Percentiles rank a stretch among this genome's conserved stretches.
Evolutionary conservation across 2,888 invertebrate species (phyloP).

Genomic region (Rhingia rostrata): DNA sequence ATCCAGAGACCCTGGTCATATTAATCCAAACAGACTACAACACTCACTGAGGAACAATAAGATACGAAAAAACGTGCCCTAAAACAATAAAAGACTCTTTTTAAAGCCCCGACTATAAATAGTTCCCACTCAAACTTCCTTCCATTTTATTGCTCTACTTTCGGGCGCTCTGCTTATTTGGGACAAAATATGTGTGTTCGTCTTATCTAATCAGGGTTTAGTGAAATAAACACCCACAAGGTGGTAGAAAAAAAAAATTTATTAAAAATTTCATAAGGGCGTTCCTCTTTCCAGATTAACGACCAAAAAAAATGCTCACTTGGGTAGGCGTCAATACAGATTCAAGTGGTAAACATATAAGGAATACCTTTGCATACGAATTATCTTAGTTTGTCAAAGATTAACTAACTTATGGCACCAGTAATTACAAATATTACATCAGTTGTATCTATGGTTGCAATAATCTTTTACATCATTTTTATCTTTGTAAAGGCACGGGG

Average conservation of each 20-base stretch:
- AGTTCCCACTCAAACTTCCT: background rate
- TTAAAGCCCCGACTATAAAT: slow-evolving; percentile 6
- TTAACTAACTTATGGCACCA: too few relatives aligned
- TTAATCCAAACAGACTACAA: background rate
- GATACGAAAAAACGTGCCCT: background rate
- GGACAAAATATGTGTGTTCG: background rate
- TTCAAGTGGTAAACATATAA: background rate
- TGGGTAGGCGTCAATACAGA: background rate
- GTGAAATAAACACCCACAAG: slow-evolving; percentile 19
- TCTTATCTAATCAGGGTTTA: slow-evolving; percentile 25
- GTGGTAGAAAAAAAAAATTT: background rate
- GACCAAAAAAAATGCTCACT: background rate
- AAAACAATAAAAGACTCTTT: background rate
- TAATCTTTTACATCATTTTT: too few relatives aligned
- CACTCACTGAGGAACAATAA: background rate
- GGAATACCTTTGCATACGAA: background rate
- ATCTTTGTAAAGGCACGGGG: too few relatives aligned
- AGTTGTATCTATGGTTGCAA: too few relatives aligned
- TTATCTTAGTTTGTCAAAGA: too few relatives aligned
- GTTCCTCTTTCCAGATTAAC: background rate
- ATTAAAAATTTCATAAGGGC: slow-evolving; percentile 11
- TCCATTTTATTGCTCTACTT: slow-evolving; percentile 17
- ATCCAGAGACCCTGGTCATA: too few relatives aligned
- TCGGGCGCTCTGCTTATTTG: slow-evolving; percentile 22
- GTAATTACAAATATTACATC: too few relatives aligned